These are phyloP conservation scores for Labeo catla DNA, from an alignment of 2,113 vertebrate species.

Conservation along the genomic window DNA sequence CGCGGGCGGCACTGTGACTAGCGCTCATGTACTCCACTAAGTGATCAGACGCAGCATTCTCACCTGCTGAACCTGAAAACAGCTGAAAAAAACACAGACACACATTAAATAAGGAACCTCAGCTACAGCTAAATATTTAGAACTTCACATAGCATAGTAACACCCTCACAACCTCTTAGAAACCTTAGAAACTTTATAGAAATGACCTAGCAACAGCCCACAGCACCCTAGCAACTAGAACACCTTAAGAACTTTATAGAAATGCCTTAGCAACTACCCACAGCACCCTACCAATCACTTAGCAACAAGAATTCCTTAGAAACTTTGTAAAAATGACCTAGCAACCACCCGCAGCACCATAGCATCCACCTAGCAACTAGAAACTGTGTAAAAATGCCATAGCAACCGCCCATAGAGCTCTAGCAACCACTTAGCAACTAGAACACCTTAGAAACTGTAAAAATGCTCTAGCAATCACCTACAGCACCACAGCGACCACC, in stretches of 20 bases:
- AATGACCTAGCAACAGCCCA: not conserved
- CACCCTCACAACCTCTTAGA: not conserved
- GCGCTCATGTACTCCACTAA: not conserved
- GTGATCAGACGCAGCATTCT: not conserved
- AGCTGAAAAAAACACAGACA: too few species aligned
- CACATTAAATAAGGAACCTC: not conserved
- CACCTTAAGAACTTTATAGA: not conserved
- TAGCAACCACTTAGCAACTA: not conserved
- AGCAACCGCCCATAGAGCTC: not conserved
- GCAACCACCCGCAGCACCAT: not conserved
- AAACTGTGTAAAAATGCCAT: not conserved
- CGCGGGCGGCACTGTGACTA: not conserved
- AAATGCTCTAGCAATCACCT: not conserved
- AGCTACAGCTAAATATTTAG: not conserved
- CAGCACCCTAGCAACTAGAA: too few species aligned
- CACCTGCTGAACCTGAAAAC: too few species aligned
- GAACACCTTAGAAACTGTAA: not conserved
- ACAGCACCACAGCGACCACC: too few species aligned
- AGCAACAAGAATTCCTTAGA: not conserved
- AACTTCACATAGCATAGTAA: not conserved
- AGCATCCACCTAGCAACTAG: not conserved
- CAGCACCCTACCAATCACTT: not conserved
- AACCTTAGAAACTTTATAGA: not conserved
- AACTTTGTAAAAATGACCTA: not conserved
- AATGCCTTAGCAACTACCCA: not conserved